These are phyloP conservation scores for Narcine bancroftii DNA, from an alignment of 2,113 vertebrate genomes.

Conservation along the genomic window DNA sequence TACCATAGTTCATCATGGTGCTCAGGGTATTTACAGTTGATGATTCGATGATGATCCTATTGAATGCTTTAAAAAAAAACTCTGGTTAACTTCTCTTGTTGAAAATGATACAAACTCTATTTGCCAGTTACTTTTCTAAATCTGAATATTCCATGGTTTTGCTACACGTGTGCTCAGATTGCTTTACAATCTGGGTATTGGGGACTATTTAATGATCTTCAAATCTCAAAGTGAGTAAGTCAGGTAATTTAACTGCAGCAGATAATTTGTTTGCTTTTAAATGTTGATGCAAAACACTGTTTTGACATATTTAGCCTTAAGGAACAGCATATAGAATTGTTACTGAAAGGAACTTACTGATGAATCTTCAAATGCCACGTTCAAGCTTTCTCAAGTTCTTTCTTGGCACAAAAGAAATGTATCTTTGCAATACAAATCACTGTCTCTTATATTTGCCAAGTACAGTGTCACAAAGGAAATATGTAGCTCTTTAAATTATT, in stretches of 20 bases:
- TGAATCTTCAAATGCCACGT: constrained; percentile 8
- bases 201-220: no score
- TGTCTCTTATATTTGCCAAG: not conserved
- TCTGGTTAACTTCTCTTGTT: no score
- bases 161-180: no score
- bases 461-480: not conserved
- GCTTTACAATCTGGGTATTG: no score
- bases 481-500: constrained; percentile 17
- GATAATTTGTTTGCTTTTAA: not conserved
- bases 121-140: no score
- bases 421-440: not conserved
- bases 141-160: no score
- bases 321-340: not conserved
- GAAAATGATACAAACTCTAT: no score
- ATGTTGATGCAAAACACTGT: not conserved
- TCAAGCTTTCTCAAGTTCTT: not conserved
- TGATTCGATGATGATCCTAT: no score
- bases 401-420: constrained; percentile 16
- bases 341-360: not conserved
- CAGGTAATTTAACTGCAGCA: not conserved
- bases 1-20: no score
- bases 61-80: no score
- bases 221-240: not conserved
- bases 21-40: no score
- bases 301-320: not conserved